A percentile compares a stretch with the other conserved stretches of the same genome.
Conservation (phyloP, 2,113 vertebrate genomes). For the Crotalus horridus region DNA sequence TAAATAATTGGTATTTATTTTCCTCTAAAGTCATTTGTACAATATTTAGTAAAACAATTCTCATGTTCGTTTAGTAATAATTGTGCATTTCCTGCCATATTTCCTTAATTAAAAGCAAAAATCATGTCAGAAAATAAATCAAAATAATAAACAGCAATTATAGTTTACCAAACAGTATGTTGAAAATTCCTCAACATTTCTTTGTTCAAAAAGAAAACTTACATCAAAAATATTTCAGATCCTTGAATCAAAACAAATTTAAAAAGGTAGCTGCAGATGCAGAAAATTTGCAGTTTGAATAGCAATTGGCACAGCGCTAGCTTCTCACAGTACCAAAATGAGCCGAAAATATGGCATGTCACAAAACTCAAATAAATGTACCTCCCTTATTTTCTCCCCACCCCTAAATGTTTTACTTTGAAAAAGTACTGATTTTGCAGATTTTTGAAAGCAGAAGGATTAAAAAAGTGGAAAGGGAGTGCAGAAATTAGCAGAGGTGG, state of each 20-base stretch:
- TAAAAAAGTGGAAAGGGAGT: conserved; percentile 78
- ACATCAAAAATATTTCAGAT: conserved; percentile 20
- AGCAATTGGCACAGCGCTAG: conserved; percentile 80
- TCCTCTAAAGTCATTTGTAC: background rate
- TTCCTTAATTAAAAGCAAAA: conserved; percentile 8
- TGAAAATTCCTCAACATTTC: conserved; percentile 24
- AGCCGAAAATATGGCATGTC: conserved; percentile 68
- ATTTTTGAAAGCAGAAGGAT: conserved; percentile 74
- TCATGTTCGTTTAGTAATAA: background rate
- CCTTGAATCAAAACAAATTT: conserved; percentile 16
- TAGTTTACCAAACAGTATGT: background rate
- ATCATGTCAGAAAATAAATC: background rate
- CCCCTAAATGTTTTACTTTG: conserved; percentile 69
- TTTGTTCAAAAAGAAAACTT: conserved; percentile 22
- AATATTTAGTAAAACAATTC: background rate
- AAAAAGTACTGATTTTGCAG: conserved; percentile 73
- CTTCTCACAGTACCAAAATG: conserved; percentile 77
- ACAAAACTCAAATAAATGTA: conserved; percentile 67
- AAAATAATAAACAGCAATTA: background rate
- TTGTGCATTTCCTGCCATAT: background rate
- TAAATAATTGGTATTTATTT: background rate
- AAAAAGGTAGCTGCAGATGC: conserved; percentile 29
- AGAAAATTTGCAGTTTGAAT: conserved; percentile 42
- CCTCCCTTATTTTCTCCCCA: conserved; percentile 55
- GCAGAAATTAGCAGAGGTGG: conserved; percentile 88